Evolutionary conservation across 2,797 vertebrate genomes (phyloP), one percentile per base, ranked within the genome.

Genomic region (Phoxinus dragarum): DNA sequence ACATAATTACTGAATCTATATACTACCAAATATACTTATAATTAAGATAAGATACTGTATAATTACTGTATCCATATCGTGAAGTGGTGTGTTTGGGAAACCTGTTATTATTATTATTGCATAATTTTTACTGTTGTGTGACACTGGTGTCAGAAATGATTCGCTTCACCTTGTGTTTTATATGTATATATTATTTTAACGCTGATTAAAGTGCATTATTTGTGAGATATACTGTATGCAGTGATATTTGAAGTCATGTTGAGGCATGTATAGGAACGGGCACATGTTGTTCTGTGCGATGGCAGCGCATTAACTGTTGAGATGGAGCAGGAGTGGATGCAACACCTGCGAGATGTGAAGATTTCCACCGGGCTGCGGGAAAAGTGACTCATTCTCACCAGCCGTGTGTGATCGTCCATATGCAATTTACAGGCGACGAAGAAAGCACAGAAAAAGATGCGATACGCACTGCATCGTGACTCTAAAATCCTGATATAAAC

Each of bases 341-440:
- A 27, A 72, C 80, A 61, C 52, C 52, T 82, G 52, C 17, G 11
- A 19, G 36, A 72, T 5, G n/a, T 59, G 10, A 72, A 44, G 49
- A 72, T 31, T 61, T 61, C 52, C 14, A 4, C 3, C 5, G n/a
- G 21, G n/a, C 59, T 31, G 23, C n/a, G 7, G 14, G 17, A 54
- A 42, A 31, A 68, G 38, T 69, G 23, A 81, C 47, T 81, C 47
- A 81, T n/a, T 56, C 79, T 40, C 31, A 27, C 14, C 79, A 40
- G 34, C 79, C 69, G 67, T 56, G 34, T 56, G 56, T 27, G 14
- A 31, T 56, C 23, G 49, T 59, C 80, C 54, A 59, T 69, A 44
- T 72, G 34, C 47, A 40, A 54, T 71, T 40, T 8, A 38, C 49
- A 23, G 34, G 14, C 5, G 36, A 64, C 5, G 40, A 64, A 73